phyloP scores from a whole-genome alignment of 35 echinoderm and acorn worm species.

The Anneissia japonica region DNA sequence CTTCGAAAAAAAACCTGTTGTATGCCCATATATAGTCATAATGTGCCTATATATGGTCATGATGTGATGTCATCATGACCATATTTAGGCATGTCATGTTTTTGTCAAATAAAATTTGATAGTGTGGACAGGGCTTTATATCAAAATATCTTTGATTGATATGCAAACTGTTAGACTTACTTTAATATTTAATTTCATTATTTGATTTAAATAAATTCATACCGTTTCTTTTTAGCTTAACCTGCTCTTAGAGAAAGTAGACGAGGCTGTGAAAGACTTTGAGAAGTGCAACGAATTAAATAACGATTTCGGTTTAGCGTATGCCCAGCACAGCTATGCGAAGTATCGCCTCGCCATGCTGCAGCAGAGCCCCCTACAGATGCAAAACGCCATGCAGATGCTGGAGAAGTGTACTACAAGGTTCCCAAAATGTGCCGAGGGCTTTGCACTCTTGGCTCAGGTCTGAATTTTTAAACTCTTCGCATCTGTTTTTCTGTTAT shows the following conservation, averaged over 20 bases:
- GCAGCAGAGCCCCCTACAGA: constrained; percentile 88
- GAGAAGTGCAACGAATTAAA: constrained; percentile 81
- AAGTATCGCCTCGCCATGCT: constrained; percentile 67
- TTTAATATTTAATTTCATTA: no score
- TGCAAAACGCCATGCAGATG: constrained; percentile 75
- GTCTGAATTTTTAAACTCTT: constrained; percentile 5
- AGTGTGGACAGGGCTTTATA: no score
- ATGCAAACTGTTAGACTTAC: no score
- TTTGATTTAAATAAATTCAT: no score
- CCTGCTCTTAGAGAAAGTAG: constrained; percentile 79
- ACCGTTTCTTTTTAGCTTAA: constrained; percentile 56
- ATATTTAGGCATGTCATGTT: no score
- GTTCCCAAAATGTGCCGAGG: constrained; percentile 80
- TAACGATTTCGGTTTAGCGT: constrained; percentile 76
- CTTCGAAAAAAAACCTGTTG: no score
- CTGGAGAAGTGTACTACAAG: constrained; percentile 74
- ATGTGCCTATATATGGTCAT: no score
- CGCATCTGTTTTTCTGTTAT: no score
- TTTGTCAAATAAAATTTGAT: no score
- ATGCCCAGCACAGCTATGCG: constrained; percentile 93
- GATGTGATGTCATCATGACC: no score
- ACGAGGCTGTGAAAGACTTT: constrained; percentile 86
- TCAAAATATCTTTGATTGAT: no score
- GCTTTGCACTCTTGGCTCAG: constrained; percentile 84
- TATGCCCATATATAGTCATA: no score